Evolutionary conservation across 2,113 vertebrate genomes (phyloP).

Genomic region (Sinocyclocheilus maitianheensis): DNA sequence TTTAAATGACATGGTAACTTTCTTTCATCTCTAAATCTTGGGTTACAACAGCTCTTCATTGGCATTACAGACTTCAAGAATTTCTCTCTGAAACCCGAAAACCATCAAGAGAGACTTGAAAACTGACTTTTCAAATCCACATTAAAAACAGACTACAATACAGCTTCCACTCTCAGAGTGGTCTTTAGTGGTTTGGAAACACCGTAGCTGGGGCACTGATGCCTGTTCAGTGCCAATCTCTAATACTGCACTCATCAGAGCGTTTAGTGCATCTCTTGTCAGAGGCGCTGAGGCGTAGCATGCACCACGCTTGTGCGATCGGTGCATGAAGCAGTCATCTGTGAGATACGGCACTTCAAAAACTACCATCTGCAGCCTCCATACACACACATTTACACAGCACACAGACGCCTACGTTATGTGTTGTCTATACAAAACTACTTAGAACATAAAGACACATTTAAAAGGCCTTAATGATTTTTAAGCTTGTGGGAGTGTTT

Average conservation of each 20-base stretch:
- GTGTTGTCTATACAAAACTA: background rate
- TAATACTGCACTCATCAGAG: slow-evolving; percentile 25
- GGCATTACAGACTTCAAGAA: background rate
- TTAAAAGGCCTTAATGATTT: background rate
- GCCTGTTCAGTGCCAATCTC: slow-evolving; percentile 28
- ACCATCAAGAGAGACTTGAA: slow-evolving; percentile 10
- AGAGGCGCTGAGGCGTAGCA: slow-evolving; percentile 5
- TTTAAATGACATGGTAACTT: background rate
- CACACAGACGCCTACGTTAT: background rate
- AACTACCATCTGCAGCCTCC: slow-evolving; percentile 55
- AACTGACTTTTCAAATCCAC: background rate
- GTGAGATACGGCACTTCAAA: slow-evolving; percentile 54
- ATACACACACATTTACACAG: background rate
- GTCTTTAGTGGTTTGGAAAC: slow-evolving; percentile 12
- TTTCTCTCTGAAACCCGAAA: background rate
- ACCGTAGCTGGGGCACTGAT: background rate
- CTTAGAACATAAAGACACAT: background rate
- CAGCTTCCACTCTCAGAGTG: slow-evolving; percentile 16
- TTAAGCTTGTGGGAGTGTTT: background rate
- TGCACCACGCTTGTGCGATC: slow-evolving; percentile 40
- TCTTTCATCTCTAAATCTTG: background rate
- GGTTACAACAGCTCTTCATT: slow-evolving; percentile 6
- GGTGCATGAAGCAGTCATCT: slow-evolving; percentile 65
- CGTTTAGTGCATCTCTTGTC: slow-evolving; percentile 29
- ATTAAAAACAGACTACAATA: background rate